Conservation (phyloP, 2,888 invertebrate species). For the Cordilura impudica region DNA sequence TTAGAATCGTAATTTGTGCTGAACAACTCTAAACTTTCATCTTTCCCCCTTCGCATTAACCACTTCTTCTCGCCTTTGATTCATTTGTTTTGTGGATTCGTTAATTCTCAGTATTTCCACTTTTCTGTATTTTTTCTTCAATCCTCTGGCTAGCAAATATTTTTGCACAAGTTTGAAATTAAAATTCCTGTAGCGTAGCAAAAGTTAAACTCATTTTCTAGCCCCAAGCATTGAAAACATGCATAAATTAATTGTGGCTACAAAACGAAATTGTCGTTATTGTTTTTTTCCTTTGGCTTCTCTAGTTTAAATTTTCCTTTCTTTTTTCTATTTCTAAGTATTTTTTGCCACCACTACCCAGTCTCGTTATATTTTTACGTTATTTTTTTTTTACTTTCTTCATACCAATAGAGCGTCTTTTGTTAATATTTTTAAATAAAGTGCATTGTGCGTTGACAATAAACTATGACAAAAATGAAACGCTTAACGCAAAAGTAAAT, state of each 20-base stretch:
- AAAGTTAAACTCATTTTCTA: conserved; percentile 63
- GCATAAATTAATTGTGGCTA: conserved; percentile 65
- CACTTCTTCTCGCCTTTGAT: no score
- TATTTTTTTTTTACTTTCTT: conserved; percentile 11
- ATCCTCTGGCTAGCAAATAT: conserved; percentile 59
- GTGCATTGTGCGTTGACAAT: conserved; percentile 56
- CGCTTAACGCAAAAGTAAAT: conserved; percentile 41
- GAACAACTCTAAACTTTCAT: no score
- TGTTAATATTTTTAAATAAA: conserved; percentile 25
- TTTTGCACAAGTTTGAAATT: conserved; percentile 62
- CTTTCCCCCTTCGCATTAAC: no score
- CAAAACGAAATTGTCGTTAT: conserved; percentile 32
- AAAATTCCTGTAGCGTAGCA: conserved; percentile 64
- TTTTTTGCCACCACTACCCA: background rate
- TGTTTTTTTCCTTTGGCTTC: conserved; percentile 34
- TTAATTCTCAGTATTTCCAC: background rate
- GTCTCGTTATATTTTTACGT: background rate
- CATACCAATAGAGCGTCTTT: conserved; percentile 21
- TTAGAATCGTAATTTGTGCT: no score
- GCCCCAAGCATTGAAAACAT: conserved; percentile 59
- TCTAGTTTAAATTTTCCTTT: conserved; percentile 35
- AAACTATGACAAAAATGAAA: conserved; percentile 47
- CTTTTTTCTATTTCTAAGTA: background rate
- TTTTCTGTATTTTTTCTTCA: background rate
- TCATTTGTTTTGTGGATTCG: no score